Evolutionary conservation across 1,140 invertebrate genomes (phyloP).

Genomic region (Hermatobates lingyangjiaoensis): DNA sequence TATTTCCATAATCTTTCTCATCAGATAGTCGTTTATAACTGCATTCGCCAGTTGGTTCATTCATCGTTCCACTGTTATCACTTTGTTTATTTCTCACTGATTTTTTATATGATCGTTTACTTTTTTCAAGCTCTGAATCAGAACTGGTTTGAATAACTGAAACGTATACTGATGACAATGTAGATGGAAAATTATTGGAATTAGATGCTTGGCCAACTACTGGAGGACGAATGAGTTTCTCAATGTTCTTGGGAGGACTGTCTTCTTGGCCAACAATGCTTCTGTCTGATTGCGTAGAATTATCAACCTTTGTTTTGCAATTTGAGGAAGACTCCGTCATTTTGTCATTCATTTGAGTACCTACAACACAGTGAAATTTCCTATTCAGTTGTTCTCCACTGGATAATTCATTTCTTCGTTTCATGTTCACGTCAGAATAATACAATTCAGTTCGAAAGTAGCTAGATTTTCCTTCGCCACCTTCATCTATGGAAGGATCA

Average conservation of each 20-base stretch:
- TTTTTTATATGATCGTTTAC: neutral
- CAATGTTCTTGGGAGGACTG: slow-evolving; percentile 1
- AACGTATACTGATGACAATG: neutral
- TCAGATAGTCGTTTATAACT: neutral
- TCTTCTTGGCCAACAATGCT: slow-evolving; percentile 3
- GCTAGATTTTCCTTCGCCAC: too few species aligned
- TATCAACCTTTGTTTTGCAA: neutral
- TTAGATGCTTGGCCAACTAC: slow-evolving; percentile 10
- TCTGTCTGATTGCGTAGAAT: neutral
- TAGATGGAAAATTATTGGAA: neutral
- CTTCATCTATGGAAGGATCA: too few species aligned
- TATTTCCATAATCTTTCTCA: neutral
- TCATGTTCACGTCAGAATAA: too few species aligned
- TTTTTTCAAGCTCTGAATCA: neutral
- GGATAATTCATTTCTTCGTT: too few species aligned
- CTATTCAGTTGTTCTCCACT: too few species aligned
- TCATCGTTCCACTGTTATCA: neutral
- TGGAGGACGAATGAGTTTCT: slow-evolving; percentile 8
- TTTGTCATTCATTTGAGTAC: too few species aligned
- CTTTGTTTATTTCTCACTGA: neutral
- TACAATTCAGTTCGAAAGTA: too few species aligned
- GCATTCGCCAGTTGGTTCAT: neutral
- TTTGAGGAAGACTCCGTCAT: neutral
- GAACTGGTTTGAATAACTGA: neutral
- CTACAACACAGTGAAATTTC: too few species aligned